These are phyloP conservation scores for Dendrolimus pini DNA, from an alignment of 2,888 invertebrate species.

Conservation along the genomic window DNA sequence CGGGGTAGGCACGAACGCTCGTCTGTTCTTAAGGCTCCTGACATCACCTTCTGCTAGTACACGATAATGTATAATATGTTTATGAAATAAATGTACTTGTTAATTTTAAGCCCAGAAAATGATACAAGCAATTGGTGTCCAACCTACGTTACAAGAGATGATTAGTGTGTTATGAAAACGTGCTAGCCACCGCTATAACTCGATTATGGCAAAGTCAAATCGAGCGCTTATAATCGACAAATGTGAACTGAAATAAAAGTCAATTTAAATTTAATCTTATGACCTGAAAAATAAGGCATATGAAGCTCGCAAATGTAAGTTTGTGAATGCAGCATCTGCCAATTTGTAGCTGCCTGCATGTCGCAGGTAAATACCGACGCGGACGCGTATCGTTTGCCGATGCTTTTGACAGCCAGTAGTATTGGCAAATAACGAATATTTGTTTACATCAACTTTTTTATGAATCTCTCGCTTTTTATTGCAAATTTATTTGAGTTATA, in stretches of 20 bases:
- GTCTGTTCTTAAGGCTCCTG: too few species aligned
- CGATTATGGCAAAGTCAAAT: constrained; percentile 42
- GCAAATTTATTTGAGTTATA: background rate
- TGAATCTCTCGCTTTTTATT: constrained; percentile 15
- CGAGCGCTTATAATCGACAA: constrained; percentile 30
- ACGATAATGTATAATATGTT: too few species aligned
- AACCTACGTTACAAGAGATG: background rate
- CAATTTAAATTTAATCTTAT: constrained; percentile 18
- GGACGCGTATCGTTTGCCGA: constrained; percentile 50
- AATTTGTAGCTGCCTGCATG: constrained; percentile 49
- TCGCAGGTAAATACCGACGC: constrained; percentile 46
- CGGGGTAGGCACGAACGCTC: too few species aligned
- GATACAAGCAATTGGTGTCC: background rate
- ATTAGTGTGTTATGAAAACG: constrained; percentile 16
- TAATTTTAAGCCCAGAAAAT: too few species aligned
- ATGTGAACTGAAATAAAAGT: constrained; percentile 2
- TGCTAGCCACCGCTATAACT: constrained; percentile 28
- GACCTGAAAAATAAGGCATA: constrained; percentile 6
- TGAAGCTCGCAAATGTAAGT: constrained; percentile 9
- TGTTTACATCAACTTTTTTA: constrained; percentile 31
- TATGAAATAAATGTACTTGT: too few species aligned
- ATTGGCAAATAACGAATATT: constrained; percentile 52
- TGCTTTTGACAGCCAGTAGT: constrained; percentile 61
- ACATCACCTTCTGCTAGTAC: too few species aligned
- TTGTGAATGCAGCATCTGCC: constrained; percentile 34